Percentiles rank a stretch among this genome's conserved stretches.
These are phyloP conservation scores for Abscondita cerata DNA, from an alignment of 2,888 invertebrate species.

Conservation along the genomic window DNA sequence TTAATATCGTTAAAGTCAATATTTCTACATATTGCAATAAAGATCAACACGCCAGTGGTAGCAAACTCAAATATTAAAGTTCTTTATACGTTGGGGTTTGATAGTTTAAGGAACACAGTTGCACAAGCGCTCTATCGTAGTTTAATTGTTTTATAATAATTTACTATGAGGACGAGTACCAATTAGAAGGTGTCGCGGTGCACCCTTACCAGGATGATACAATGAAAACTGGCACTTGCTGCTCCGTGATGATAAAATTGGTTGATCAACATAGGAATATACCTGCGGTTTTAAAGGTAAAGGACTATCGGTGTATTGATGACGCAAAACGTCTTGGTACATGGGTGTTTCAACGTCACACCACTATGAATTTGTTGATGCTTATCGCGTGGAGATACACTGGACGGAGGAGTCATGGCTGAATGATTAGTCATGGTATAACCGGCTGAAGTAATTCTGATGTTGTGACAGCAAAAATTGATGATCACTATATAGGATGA, in stretches of 20 bases:
- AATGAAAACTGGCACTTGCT: constrained; percentile 82
- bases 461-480: constrained; percentile 65
- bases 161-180: constrained; percentile 60
- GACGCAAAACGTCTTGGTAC: constrained; percentile 63
- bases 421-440: constrained; percentile 85
- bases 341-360: constrained; percentile 61
- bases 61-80: constrained; percentile 30
- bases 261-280: constrained; percentile 80
- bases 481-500: constrained; percentile 74
- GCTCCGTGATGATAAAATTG: constrained; percentile 83
- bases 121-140: constrained; percentile 36
- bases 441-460: constrained; percentile 67
- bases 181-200: constrained; percentile 56
- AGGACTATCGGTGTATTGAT: constrained; percentile 70
- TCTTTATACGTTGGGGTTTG: constrained; percentile 28
- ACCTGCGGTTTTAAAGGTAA: constrained; percentile 91
- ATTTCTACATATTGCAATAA: constrained; percentile 28
- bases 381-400: constrained; percentile 92
- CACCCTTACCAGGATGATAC: constrained; percentile 78
- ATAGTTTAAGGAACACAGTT: constrained; percentile 41
- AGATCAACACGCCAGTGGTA: constrained; percentile 19
- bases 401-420: constrained; percentile 97
- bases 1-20: constrained; percentile 25
- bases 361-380: constrained; percentile 67
- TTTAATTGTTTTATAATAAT: constrained; percentile 27